phyloP scores from a whole-genome alignment of 2,797 vertebrate species.

The Poecilia picta region DNA sequence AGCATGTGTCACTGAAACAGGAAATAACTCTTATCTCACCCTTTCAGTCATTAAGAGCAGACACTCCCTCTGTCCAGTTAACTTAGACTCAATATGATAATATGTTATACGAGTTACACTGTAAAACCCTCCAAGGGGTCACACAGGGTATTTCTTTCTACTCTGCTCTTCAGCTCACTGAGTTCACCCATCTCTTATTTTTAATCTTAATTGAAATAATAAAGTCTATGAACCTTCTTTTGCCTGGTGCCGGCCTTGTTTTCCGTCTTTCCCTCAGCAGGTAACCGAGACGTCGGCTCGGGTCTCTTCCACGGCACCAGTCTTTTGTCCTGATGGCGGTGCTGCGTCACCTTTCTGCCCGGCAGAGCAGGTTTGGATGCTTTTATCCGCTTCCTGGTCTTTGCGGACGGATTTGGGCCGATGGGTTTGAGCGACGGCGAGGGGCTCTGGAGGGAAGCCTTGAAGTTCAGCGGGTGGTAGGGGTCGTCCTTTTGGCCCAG shows the following conservation, averaged over 20 bases:
- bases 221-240: conserved; percentile 73
- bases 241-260: conserved; percentile 3
- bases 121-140: not conserved
- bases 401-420: not conserved
- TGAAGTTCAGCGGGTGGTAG: conserved; percentile 82
- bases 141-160: not conserved
- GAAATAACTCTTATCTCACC: not conserved
- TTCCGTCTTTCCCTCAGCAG: not conserved
- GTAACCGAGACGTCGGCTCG: not conserved
- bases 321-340: conserved; percentile 53
- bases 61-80: not conserved
- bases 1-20: not conserved
- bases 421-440: not conserved
- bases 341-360: conserved; percentile 46
- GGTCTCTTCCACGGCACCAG: conserved; percentile 72
- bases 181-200: not conserved
- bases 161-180: not conserved
- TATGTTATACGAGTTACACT: no score
- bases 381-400: not conserved
- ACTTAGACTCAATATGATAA: not conserved
- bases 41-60: not conserved
- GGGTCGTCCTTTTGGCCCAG: conserved; percentile 74
- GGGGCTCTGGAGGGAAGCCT: conserved; percentile 67
- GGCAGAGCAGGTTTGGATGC: conserved; percentile 42
- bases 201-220: not conserved